Evolutionary conservation across 2,113 vertebrate genomes (phyloP).

Genomic region (Nothoprocta perdicaria): DNA sequence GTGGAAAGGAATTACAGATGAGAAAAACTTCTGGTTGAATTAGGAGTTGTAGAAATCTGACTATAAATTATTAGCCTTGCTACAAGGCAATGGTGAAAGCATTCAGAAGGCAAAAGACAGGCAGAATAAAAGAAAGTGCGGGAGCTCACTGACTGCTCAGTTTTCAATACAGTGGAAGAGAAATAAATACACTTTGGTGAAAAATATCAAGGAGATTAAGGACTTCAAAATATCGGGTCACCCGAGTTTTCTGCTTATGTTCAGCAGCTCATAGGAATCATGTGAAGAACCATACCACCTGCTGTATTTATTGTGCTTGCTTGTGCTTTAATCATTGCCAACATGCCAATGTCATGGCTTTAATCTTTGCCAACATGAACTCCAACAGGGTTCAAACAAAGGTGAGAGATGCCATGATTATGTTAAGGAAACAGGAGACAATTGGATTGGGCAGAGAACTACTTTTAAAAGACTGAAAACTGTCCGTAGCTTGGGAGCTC

Average conservation of each 20-base stretch:
- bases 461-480: neutral
- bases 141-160: neutral
- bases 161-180: neutral
- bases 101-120: neutral
- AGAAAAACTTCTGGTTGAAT: neutral
- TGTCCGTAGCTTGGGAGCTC: neutral
- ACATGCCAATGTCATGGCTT: no score
- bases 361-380: no score
- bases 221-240: neutral
- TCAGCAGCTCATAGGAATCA: neutral
- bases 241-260: neutral
- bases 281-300: neutral
- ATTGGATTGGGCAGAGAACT: neutral
- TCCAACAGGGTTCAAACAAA: neutral
- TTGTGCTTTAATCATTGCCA: neutral
- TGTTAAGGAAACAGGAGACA: neutral
- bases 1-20: neutral
- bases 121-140: neutral
- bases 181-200: neutral
- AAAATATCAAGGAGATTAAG: neutral
- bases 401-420: neutral
- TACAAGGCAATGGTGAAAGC: neutral
- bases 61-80: neutral
- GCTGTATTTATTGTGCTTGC: neutral
- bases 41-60: neutral